A percentile compares a stretch with the other conserved stretches of the same genome.
These are phyloP conservation scores for Heliothis subflexa DNA, from an alignment of 1,140 invertebrate species.

Conservation along the genomic window DNA sequence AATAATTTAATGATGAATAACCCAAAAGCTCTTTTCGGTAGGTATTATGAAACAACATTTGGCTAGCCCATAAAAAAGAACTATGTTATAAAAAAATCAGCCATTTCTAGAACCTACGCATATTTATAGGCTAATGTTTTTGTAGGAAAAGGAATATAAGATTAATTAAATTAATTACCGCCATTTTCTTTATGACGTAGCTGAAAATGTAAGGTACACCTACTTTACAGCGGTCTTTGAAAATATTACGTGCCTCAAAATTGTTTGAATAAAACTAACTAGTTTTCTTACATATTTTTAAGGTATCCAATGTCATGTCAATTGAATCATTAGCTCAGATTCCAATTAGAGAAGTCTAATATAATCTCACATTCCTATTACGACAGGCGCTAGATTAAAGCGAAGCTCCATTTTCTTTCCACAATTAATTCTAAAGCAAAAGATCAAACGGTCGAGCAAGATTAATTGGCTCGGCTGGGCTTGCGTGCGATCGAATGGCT, in stretches of 20 bases:
- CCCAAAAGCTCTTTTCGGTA: too few species aligned
- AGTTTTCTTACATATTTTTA: too few species aligned
- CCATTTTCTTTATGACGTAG: neutral
- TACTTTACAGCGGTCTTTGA: neutral
- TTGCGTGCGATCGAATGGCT: constrained; percentile 10
- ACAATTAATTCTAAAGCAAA: constrained; percentile 35
- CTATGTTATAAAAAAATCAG: neutral
- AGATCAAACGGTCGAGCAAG: constrained; percentile 20
- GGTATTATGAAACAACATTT: too few species aligned
- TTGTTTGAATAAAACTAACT: too few species aligned
- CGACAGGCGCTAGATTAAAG: neutral
- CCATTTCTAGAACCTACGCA: neutral
- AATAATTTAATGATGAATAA: too few species aligned
- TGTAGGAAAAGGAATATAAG: neutral
- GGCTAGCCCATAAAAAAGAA: neutral
- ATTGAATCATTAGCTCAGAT: too few species aligned
- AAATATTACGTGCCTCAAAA: neutral
- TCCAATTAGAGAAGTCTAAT: neutral
- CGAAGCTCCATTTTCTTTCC: constrained; percentile 1
- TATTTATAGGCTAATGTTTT: neutral
- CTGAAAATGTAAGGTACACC: neutral
- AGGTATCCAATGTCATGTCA: too few species aligned
- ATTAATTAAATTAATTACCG: neutral
- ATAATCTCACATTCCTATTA: neutral
- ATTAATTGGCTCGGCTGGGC: constrained; percentile 16